Conservation (phyloP, 2,797 vertebrate genomes). For the Gymnocypris eckloni region DNA sequence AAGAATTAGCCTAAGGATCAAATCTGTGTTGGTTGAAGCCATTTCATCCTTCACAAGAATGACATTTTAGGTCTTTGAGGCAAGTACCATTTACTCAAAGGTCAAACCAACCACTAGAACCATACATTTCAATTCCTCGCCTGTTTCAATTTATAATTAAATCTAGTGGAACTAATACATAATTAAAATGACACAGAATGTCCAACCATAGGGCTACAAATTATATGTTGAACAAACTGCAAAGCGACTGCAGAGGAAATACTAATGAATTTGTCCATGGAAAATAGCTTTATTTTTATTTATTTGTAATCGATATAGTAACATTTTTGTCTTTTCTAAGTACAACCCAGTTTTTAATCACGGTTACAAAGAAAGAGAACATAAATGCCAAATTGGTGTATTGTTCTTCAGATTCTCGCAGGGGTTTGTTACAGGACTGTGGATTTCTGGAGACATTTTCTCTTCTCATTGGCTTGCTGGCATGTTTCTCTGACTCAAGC, state of each 20-base stretch:
- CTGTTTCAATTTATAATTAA: conserved; percentile 46
- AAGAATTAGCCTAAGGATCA: conserved; percentile 14
- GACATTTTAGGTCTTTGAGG: conserved; percentile 27
- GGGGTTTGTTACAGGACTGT: not conserved
- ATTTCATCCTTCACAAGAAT: conserved; percentile 2
- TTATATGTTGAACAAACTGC: not conserved
- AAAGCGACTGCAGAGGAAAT: not conserved
- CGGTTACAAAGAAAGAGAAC: not conserved
- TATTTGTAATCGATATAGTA: too few species aligned
- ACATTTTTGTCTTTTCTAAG: not conserved
- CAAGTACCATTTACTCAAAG: conserved; percentile 35
- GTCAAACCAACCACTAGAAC: conserved; percentile 34
- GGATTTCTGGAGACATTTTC: conserved; percentile 6
- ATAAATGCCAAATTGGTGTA: not conserved
- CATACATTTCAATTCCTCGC: conserved; percentile 25
- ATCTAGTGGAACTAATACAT: conserved; percentile 60
- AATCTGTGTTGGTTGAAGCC: not conserved
- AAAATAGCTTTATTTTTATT: not conserved
- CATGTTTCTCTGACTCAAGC: conserved; percentile 25
- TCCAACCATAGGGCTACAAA: conserved; percentile 28
- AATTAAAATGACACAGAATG: conserved; percentile 51
- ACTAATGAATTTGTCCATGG: conserved; percentile 10
- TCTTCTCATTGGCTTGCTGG: conserved; percentile 9
- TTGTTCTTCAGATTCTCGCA: not conserved
- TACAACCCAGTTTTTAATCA: not conserved